Evolutionary conservation across 2,113 vertebrate genomes (phyloP), one percentile per base, ranked within the genome.

Genomic region (Geothlypis trichas): DNA sequence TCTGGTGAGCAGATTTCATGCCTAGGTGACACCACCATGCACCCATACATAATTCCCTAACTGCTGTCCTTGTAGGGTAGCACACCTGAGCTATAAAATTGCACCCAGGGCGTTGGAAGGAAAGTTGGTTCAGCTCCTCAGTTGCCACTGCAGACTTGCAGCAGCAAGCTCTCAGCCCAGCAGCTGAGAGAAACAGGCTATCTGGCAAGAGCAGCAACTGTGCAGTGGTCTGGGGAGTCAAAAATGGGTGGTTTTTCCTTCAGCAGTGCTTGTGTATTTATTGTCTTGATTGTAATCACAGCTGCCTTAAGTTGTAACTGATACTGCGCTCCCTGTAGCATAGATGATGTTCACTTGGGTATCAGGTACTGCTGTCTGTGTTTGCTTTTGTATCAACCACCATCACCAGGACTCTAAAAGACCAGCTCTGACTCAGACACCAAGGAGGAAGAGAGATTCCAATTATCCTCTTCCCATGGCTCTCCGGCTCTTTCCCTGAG

Each of bases 231-330:
- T 80, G 27, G 44, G 27, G 42, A 79, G 54, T 39, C 75, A 61
- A 58, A 83, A 85, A 65, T 2, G 11, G 15, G 33, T 58, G 30
- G 0, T 1, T 90, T 92, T 88, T 13, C 39, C 41, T 86, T 59
- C 63, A 79, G 71, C 22, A 21, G 62, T 47, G 54, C 79, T 89
- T 5, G 6, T 80, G 75, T 85, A 23, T 72, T 93, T 74, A 78
- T 42, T 87, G 89, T 83, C 86, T 84, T 89, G 94, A 87, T 87
- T 86, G 68, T 90, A 97, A 96, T 93, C 96, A 95, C 94, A 89
- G 93, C 84, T 7, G 3, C 91, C 68, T 92, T 89, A 90, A 81
- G 73, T n/a, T 71, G 94, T 92, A 97, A 89, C 44, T 55, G 89
- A 95, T 93, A 89, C 72, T 11, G 31, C 31, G 57, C 86, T 86